Evolutionary conservation across 2,797 vertebrate species (phyloP), one percentile per base, ranked within the genome.

Genomic region (Decapterus maruadsi): DNA sequence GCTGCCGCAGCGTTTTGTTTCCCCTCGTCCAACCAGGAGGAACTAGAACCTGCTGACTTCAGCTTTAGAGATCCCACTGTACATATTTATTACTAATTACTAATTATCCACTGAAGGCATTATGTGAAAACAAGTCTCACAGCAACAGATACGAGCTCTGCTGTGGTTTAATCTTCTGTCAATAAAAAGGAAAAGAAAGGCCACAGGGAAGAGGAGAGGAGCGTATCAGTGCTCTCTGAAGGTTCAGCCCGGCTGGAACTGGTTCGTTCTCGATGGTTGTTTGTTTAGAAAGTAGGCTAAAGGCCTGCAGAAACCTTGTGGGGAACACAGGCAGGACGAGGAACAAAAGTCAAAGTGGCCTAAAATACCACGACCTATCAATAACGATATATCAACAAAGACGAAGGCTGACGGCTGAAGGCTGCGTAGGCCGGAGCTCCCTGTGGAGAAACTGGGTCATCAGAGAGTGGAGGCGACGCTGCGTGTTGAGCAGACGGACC

Each of bases 271-370:
- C 75, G 59, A 60, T 26, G 73, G 64, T 29, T 58, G 81, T 86
- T 88, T 89, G 74, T 75, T 87, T 46, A 66, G 42, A 80, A 79
- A 86, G 72, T 55, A 76, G 78, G 77, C 51, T 70, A 77, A 87
- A 86, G 60, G 64, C 34, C 76, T 69, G 74, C 65, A 51, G 67
- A 58, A 70, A 31, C 31, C 56, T 20, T 36, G 56, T 14, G 45
- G 64, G 34, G 12, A 64, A 70, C 56, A 50, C 26, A 26, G 26
- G 26, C 12, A 36, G 19, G 70, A 45, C 46, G 10, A 13, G 10
- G 61, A 22, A 36, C 31, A 42, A 20, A 63, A 45, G 76, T 72
- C 70, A 80, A 63, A 26, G 0, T 42, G 20, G 26, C 48, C 62
- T 8, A 14, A 42, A 17, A 63, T 50, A 48, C 16, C n/a, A 64